Evolutionary conservation across 64 coral and sea anemone genomes (phyloP).

Genomic region (Montipora sp.): DNA sequence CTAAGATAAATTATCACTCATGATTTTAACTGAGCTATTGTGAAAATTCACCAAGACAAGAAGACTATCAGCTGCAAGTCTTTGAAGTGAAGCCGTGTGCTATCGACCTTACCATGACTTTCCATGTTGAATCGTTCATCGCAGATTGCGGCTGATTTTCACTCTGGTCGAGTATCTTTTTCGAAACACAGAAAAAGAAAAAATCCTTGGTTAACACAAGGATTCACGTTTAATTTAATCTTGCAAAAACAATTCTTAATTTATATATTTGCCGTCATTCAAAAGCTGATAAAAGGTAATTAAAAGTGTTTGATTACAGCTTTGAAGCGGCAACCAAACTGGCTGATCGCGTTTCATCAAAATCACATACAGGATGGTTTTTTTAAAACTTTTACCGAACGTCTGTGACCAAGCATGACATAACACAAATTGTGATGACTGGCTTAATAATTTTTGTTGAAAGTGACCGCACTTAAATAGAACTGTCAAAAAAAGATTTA

Average conservation of each 20-base stretch:
- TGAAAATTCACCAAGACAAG: constrained; percentile 39
- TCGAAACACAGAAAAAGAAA: background rate
- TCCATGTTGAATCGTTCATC: background rate
- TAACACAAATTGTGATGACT: background rate
- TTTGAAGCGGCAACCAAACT: background rate
- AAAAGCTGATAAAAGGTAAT: constrained; percentile 47
- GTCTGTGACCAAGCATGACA: background rate
- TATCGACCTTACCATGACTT: constrained; percentile 9
- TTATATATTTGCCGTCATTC: constrained; percentile 47
- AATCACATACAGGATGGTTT: background rate
- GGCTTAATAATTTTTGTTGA: background rate
- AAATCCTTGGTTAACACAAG: constrained; percentile 9
- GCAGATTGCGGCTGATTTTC: background rate
- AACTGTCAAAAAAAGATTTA: background rate
- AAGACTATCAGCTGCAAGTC: constrained; percentile 27
- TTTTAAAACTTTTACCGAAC: background rate
- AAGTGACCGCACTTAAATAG: background rate
- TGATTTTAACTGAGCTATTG: constrained; percentile 52
- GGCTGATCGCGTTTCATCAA: background rate
- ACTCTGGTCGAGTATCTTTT: background rate
- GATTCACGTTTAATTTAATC: constrained; percentile 16
- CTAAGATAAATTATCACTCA: constrained; percentile 44
- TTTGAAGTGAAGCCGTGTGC: constrained; percentile 22
- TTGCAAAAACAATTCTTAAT: constrained; percentile 13
- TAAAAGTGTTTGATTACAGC: constrained; percentile 21